These are phyloP conservation scores for Xiphophorus hellerii DNA, from an alignment of 2,113 vertebrate genomes.

Conservation along the genomic window DNA sequence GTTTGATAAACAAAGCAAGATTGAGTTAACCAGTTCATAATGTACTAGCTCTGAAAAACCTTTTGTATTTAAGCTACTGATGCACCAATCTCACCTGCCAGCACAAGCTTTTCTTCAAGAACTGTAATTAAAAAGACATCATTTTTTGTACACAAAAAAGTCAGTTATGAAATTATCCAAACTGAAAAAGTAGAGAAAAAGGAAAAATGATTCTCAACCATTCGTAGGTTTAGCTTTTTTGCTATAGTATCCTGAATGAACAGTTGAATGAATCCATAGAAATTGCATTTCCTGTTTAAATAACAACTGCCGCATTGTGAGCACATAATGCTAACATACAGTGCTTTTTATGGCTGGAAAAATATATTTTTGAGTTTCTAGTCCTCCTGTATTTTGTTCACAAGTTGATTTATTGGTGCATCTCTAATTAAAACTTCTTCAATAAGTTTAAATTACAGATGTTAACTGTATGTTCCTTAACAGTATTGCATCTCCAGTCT, in stretches of 20 bases:
- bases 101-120: too few species aligned
- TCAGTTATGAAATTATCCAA: too few species aligned
- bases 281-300: too few species aligned
- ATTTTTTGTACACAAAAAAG: not conserved
- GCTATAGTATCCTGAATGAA: not conserved
- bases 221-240: not conserved
- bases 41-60: not conserved
- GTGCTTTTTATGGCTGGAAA: not conserved
- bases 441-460: not conserved
- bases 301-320: too few species aligned
- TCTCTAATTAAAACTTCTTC: not conserved
- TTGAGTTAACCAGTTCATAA: not conserved
- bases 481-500: not conserved
- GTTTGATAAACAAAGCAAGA: conserved; percentile 1
- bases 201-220: not conserved
- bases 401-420: not conserved
- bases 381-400: not conserved
- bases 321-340: too few species aligned
- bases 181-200: too few species aligned
- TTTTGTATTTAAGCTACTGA: not conserved
- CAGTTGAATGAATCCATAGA: not conserved
- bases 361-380: not conserved
- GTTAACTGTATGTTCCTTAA: not conserved
- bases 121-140: not conserved
- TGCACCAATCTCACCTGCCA: not conserved